phyloP scores from a whole-genome alignment of 2,113 vertebrate genomes.

The Ondatra zibethicus region DNA sequence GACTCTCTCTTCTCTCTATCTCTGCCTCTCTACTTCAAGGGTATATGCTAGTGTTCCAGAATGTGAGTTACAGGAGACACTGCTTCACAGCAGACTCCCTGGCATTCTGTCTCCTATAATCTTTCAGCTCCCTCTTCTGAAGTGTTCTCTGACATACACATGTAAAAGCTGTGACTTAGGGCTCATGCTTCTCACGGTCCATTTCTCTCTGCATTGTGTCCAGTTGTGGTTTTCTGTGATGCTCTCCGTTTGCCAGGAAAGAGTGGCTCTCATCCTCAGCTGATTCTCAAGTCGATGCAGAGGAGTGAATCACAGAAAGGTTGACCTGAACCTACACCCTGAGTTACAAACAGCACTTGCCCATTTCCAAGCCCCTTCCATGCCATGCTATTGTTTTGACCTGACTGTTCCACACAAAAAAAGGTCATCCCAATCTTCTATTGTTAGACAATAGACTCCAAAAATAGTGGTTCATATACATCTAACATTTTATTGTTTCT shows the following conservation, averaged over 20 bases:
- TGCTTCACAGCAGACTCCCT: background rate
- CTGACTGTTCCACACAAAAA: background rate
- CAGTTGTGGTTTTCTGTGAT: background rate
- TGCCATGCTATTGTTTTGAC: background rate
- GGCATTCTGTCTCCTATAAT: background rate
- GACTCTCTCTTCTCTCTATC: background rate
- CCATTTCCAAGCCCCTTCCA: background rate
- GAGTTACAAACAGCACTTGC: background rate
- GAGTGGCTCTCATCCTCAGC: background rate
- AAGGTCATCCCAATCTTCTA: background rate
- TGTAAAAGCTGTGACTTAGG: background rate
- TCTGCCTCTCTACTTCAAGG: background rate
- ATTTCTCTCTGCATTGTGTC: too few species aligned
- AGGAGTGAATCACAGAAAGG: background rate
- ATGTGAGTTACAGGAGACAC: background rate
- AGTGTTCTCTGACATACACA: too few species aligned
- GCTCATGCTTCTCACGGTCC: background rate
- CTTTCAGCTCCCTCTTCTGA: background rate
- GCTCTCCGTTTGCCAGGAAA: background rate
- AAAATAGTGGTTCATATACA: background rate
- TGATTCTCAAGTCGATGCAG: background rate
- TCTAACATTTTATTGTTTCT: background rate
- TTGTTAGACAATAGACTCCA: background rate
- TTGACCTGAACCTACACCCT: too few species aligned
- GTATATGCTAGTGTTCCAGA: background rate